Percentiles rank a stretch among this genome's conserved stretches.
phyloP scores from a whole-genome alignment of 2,888 invertebrate genomes.

The Ophioninae sp. region DNA sequence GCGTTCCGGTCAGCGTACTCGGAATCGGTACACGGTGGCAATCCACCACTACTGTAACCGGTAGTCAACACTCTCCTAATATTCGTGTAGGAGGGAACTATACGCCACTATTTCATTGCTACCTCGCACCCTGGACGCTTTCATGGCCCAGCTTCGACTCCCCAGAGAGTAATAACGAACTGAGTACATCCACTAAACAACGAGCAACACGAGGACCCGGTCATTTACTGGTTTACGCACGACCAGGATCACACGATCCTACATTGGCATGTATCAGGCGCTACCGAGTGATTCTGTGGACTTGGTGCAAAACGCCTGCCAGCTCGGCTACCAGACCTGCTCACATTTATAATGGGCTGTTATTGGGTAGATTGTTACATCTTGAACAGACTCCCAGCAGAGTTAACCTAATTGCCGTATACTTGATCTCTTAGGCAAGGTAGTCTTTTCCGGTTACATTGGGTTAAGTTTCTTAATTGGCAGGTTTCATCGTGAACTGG shows the following conservation, averaged over 20 bases:
- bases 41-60: slow-evolving; percentile 21
- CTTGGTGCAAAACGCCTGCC: slow-evolving; percentile 19
- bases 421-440: background rate
- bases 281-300: slow-evolving; percentile 15
- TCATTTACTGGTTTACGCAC: slow-evolving; percentile 58
- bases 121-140: slow-evolving; percentile 32
- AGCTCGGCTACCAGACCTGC: slow-evolving; percentile 25
- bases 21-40: slow-evolving; percentile 26
- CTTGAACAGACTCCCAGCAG: background rate
- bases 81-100: slow-evolving; percentile 13
- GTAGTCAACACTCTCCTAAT: slow-evolving; percentile 20
- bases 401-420: slow-evolving; percentile 13
- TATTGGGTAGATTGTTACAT: background rate
- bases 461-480: background rate
- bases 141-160: slow-evolving; percentile 51
- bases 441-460: background rate
- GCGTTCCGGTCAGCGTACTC: slow-evolving; percentile 41
- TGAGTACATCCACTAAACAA: slow-evolving; percentile 72
- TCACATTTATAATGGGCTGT: slow-evolving; percentile 13
- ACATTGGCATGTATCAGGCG: slow-evolving; percentile 33
- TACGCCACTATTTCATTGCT: slow-evolving; percentile 48
- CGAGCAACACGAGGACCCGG: slow-evolving; percentile 64
- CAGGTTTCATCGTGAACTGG: background rate
- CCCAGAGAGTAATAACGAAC: slow-evolving; percentile 75
- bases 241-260: slow-evolving; percentile 21